Conservation (phyloP, 2,113 vertebrate genomes). For the Diadophis punctatus region DNA sequence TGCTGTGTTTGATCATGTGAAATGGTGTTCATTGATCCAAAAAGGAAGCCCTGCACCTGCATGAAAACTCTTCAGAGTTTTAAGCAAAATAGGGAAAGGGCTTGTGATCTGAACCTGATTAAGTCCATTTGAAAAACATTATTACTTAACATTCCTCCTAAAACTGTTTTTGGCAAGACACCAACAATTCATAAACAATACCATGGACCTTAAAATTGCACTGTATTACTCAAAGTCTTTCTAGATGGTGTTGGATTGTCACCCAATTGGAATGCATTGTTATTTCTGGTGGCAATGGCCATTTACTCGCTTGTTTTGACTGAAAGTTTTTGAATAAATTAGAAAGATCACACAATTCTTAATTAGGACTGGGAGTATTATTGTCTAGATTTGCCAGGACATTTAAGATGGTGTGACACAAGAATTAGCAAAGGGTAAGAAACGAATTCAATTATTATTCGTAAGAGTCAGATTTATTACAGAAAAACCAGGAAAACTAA, state of each 20-base stretch:
- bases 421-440: not conserved
- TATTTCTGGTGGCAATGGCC: not conserved
- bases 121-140: not conserved
- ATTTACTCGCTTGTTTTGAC: not conserved
- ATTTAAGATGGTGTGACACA: not conserved
- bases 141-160: not conserved
- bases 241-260: not conserved
- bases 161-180: not conserved
- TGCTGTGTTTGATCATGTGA: not conserved
- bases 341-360: not conserved
- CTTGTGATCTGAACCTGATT: not conserved
- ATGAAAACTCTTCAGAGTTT: not conserved
- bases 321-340: not conserved
- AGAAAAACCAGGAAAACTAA: not conserved
- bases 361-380: not conserved
- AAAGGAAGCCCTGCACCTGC: not conserved
- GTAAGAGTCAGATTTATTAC: not conserved
- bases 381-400: not conserved
- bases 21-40: not conserved
- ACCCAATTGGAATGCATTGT: not conserved
- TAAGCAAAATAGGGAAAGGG: not conserved
- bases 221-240: not conserved
- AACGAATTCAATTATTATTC: not conserved
- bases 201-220: not conserved
- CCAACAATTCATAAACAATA: not conserved